Percentiles rank a stretch among this genome's conserved stretches.
These are phyloP conservation scores for Gryon sp. DNA, from an alignment of 1,140 invertebrate genomes.

Conservation along the genomic window DNA sequence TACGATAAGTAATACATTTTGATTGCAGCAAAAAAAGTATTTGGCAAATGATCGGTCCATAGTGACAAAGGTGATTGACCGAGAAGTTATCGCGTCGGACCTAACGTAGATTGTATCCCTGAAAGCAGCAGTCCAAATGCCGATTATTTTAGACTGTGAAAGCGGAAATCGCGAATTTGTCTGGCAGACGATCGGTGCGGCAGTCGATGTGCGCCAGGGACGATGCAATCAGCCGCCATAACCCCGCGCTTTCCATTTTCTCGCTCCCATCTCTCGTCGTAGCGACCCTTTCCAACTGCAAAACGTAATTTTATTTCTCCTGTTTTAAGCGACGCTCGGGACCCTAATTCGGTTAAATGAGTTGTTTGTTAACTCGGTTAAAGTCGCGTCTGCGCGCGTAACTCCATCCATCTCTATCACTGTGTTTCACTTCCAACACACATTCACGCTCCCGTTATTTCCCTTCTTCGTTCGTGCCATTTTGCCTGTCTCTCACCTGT, in stretches of 20 bases:
- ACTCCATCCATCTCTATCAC: conserved; percentile 32
- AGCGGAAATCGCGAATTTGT: conserved; percentile 57
- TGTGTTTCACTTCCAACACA: too few relatives aligned
- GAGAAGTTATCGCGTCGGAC: too few relatives aligned
- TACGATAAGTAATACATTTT: too few relatives aligned
- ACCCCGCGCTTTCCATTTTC: conserved; percentile 28
- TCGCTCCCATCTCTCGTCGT: conserved; percentile 35
- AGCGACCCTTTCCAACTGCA: conserved; percentile 57
- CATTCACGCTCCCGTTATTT: conserved; percentile 15
- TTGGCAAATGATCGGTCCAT: too few relatives aligned
- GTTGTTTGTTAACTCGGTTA: conserved; percentile 79
- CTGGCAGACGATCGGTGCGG: conserved; percentile 34
- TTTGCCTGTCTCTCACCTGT: conserved; percentile 59
- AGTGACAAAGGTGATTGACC: neutral
- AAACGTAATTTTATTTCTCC: conserved; percentile 77
- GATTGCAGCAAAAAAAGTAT: too few relatives aligned
- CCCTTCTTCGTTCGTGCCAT: conserved; percentile 11
- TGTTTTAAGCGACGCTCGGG: conserved; percentile 76
- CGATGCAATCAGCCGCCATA: conserved; percentile 53
- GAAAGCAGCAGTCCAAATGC: conserved; percentile 4
- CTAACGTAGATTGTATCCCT: neutral
- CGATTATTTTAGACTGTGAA: conserved; percentile 34
- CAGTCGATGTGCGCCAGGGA: conserved; percentile 37
- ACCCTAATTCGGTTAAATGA: conserved; percentile 79
- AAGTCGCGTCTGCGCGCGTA: conserved; percentile 70